Base-by-base conservation (phyloP, 2,888 invertebrate species). In the Drosophila meridiana region DNA sequence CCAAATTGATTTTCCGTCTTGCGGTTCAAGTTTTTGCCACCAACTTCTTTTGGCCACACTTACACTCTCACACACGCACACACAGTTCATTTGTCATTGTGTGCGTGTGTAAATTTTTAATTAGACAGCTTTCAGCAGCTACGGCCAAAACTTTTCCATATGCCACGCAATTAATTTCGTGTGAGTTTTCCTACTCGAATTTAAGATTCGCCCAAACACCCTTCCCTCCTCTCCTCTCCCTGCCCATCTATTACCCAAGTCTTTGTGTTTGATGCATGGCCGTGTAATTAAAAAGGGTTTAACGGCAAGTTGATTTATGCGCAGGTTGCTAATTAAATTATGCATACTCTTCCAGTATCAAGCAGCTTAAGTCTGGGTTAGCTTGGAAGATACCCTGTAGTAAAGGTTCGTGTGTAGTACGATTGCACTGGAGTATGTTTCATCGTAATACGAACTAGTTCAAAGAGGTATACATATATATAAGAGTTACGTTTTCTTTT, bases 281-380 rank as follows among this genome's bases (percentile, higher is more conserved):
- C 79, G 62, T 77, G 78, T 87, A 87, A 87, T 87, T 87, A 87
- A 88, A 88, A 87, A 88, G 88, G 87, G 88, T 88, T 87, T 88
- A 78, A 75, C 70, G 67, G 69, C 57, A 70, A 69, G 73, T 85
- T 86, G 87, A 87, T 83, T 83, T 87, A 87, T 87, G 87, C 71
- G 70, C 76, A 55, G 48, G 73, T 56, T 63, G 60, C 76, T 88
- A 88, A 89, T 89, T 88, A 82, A 89, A 86, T 89, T 86, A 87
- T 77, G 76, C 67, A 36, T 20, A 50, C 34, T 57, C 36, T 3
- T 9, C 34, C 11, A 20, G 20, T 6, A 47, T 8, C 40, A 30
- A 11, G 20, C 6, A 3, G 34, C 11, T 36, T 13, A 8, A 42
- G 11, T 26, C 13, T n/a, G 34, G 11, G 7, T 30, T 6, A 8